Evolutionary conservation across 1,140 invertebrate genomes (phyloP).

Genomic region (Drosophila gunungcola): DNA sequence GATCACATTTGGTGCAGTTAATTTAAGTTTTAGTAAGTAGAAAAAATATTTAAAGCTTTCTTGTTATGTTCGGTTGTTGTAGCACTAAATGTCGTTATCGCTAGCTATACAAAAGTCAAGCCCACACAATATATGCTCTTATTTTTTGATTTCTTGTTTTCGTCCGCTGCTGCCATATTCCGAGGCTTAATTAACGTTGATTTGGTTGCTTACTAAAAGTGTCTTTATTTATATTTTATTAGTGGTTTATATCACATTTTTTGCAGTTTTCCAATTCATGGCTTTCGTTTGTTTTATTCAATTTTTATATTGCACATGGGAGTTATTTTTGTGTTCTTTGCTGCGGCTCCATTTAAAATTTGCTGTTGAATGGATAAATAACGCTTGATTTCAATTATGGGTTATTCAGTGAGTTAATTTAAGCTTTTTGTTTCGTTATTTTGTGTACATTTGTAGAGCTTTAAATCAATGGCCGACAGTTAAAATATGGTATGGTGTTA

Average conservation of each 20-base stretch:
- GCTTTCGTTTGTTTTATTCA: slow-evolving; percentile 11
- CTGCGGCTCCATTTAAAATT: slow-evolving; percentile 14
- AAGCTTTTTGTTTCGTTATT: neutral
- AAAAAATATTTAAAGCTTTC: slow-evolving; percentile 80
- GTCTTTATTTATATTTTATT: slow-evolving; percentile 44
- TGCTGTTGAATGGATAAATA: slow-evolving; percentile 25
- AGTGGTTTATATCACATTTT: slow-evolving; percentile 72
- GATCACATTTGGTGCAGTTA: slow-evolving; percentile 79
- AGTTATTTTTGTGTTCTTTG: slow-evolving; percentile 28
- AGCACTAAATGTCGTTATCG: slow-evolving; percentile 42
- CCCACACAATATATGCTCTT: slow-evolving; percentile 22
- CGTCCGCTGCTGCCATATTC: slow-evolving; percentile 29
- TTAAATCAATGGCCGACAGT: slow-evolving; percentile 22
- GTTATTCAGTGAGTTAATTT: neutral
- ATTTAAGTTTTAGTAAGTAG: slow-evolving; percentile 57
- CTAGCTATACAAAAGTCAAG: slow-evolving; percentile 41
- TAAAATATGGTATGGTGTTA: slow-evolving; percentile 19
- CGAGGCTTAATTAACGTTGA: slow-evolving; percentile 43
- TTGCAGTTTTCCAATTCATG: slow-evolving; percentile 55
- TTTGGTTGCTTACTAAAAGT: slow-evolving; percentile 47
- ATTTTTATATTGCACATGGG: slow-evolving; percentile 17
- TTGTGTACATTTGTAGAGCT: neutral
- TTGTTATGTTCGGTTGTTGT: slow-evolving; percentile 35
- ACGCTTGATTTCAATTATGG: slow-evolving; percentile 6
- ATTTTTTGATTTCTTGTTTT: slow-evolving; percentile 55